These are phyloP conservation scores for Rotaria magnacalcarata DNA, from an alignment of 2,888 invertebrate genomes.

Conservation along the genomic window DNA sequence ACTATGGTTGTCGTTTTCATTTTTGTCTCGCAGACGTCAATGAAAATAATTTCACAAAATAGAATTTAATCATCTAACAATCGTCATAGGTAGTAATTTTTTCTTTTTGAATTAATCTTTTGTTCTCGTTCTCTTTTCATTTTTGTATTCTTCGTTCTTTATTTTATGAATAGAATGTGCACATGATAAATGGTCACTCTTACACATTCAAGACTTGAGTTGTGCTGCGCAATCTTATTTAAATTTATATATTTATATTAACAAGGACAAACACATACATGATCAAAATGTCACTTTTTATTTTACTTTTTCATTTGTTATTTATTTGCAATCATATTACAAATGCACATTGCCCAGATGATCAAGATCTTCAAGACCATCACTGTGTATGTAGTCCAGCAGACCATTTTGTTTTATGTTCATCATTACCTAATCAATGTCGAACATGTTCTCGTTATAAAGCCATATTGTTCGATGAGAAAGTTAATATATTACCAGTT, in stretches of 20 bases:
- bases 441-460: background rate
- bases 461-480: background rate
- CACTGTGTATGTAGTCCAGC: background rate
- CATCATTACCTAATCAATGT: slow-evolving; percentile 3
- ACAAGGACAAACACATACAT: background rate
- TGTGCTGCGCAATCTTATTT: background rate
- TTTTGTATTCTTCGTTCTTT: background rate
- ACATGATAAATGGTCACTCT: background rate
- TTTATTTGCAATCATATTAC: background rate
- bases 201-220: slow-evolving; percentile 8
- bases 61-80: background rate
- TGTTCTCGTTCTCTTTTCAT: background rate
- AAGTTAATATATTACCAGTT: background rate
- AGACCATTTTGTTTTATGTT: background rate
- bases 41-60: background rate
- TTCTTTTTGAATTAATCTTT: background rate
- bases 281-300: background rate
- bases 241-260: background rate
- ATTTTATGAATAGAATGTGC: background rate
- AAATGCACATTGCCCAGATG: background rate
- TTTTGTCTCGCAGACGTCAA: background rate
- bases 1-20: too few species aligned
- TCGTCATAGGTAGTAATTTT: too few species aligned
- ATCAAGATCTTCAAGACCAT: background rate
- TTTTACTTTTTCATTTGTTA: background rate